Base-by-base conservation (phyloP, 2,797 vertebrate genomes). In the Danio tinwini region DNA sequence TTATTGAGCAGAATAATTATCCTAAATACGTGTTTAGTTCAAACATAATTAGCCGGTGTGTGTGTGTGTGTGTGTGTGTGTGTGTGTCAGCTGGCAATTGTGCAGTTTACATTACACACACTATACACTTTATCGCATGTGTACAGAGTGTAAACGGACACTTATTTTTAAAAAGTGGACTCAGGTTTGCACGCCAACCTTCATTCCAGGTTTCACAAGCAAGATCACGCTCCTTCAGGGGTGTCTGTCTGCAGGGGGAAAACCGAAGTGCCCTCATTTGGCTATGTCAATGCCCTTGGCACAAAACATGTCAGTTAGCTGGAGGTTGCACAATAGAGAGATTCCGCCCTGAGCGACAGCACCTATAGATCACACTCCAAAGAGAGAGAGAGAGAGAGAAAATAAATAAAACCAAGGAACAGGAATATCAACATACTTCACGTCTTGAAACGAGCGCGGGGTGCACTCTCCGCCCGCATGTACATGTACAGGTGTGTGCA, bases 251-350 rank as follows among this genome's bases (percentile, higher is more conserved):
- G 64, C 72, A 74, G 81, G 85, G 75, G 81, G 29, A 80, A 88
- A 84, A 85, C 80, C 83, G 83, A 89, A 87, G 75, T 45, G 59
- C 47, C 85, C 78, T 84, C 77, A 90, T 90, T 90, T 90, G 80
- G 90, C 80, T 90, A 88, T 90, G 88, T 88, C 86, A 90, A 90
- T 83, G 17, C 72, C 81, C 70, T 62, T 67, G 77, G 82, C 82
- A 81, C 74, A 78, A 67, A 74, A 80, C 55, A 73, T 75, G 77
- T 76, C 79, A 62, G 74, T 78, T 78, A 65, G 65, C 55, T 78
- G 58, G 29, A 71, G 71, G 70, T 82, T 84, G 79, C 77, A 69
- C 64, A 78, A 67, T 81, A 65, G 74, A 70, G 58, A 78, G 73
- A 83, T 76, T 74, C 53, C 63, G 76, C 70, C 67, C 50, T 5